A percentile compares a stretch with the other conserved stretches of the same genome.
These are phyloP conservation scores for Ammodytes marinus DNA, from an alignment of 2,113 vertebrate genomes.

Conservation along the genomic window DNA sequence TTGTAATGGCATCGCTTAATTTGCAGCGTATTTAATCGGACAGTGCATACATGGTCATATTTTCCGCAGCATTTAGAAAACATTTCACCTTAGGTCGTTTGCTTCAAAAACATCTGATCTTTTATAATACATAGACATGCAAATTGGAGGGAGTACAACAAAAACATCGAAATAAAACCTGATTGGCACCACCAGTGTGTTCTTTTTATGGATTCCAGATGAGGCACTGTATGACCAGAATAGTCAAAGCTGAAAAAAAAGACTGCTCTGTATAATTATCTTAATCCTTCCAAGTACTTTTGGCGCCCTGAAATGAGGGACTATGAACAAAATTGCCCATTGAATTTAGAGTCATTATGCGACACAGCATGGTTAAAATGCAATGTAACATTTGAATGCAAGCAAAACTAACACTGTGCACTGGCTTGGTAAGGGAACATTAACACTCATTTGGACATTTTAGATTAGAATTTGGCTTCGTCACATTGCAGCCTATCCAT, in stretches of 20 bases:
- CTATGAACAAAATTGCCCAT: slow-evolving; percentile 38
- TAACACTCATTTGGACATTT: not conserved
- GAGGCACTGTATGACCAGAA: slow-evolving; percentile 31
- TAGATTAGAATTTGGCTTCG: not conserved
- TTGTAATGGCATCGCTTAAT: not conserved
- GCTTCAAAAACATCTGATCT: not conserved
- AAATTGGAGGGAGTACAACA: slow-evolving; percentile 10
- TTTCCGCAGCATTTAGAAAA: not conserved
- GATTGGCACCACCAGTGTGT: not conserved
- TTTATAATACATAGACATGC: not conserved
- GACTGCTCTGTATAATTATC: slow-evolving; percentile 45
- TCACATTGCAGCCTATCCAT: not conserved
- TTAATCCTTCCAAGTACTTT: slow-evolving; percentile 40
- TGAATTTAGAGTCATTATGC: slow-evolving; percentile 30
- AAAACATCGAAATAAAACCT: slow-evolving; percentile 10
- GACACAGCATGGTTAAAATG: slow-evolving; percentile 9
- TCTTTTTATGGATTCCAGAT: slow-evolving; percentile 40
- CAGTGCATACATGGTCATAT: not conserved
- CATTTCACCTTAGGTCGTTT: not conserved
- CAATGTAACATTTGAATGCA: slow-evolving; percentile 7
- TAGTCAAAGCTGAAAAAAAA: slow-evolving; percentile 26
- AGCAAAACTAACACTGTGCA: slow-evolving; percentile 13
- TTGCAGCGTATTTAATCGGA: not conserved
- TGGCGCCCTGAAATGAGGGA: slow-evolving; percentile 23
- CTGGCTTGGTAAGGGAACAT: not conserved